phyloP scores from a whole-genome alignment of 2,797 vertebrate species.

The Telmatherina bonti region DNA sequence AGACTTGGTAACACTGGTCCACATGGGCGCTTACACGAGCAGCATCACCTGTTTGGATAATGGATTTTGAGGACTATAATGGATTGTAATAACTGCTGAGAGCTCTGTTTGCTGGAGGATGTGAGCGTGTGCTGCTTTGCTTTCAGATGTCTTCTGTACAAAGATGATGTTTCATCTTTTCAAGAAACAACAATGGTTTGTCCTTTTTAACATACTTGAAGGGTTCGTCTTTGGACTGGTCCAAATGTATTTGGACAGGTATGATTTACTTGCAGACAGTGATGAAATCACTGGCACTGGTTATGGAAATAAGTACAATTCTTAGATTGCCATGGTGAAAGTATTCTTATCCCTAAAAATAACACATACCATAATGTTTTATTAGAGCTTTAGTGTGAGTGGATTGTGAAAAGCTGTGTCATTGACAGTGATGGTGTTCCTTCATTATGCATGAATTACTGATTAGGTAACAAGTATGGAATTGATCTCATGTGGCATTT shows the following conservation, averaged over 20 bases:
- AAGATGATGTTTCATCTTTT: conserved; percentile 28
- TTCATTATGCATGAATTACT: no score
- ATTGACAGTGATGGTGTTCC: no score
- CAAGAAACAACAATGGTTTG: conserved; percentile 14
- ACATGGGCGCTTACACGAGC: conserved; percentile 12
- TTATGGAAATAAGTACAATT: no score
- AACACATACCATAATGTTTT: no score
- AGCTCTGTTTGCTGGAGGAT: conserved; percentile 36
- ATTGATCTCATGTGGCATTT: no score
- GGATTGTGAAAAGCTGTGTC: no score
- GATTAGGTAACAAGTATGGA: no score
- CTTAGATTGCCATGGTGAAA: no score
- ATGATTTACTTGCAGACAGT: background rate
- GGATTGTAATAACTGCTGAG: conserved; percentile 49
- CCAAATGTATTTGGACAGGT: background rate
- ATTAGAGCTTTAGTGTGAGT: no score
- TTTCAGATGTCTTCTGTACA: conserved; percentile 25
- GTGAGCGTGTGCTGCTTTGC: conserved; percentile 21
- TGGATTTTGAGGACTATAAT: conserved; percentile 62
- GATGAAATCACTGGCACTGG: background rate
- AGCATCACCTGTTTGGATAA: conserved; percentile 36
- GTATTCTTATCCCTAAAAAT: no score
- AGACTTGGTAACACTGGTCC: background rate
- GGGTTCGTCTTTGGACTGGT: background rate
- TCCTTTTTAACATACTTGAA: conserved; percentile 6